phyloP scores from a whole-genome alignment of 2,113 vertebrate genomes.

The Burhinus bistriatus region DNA sequence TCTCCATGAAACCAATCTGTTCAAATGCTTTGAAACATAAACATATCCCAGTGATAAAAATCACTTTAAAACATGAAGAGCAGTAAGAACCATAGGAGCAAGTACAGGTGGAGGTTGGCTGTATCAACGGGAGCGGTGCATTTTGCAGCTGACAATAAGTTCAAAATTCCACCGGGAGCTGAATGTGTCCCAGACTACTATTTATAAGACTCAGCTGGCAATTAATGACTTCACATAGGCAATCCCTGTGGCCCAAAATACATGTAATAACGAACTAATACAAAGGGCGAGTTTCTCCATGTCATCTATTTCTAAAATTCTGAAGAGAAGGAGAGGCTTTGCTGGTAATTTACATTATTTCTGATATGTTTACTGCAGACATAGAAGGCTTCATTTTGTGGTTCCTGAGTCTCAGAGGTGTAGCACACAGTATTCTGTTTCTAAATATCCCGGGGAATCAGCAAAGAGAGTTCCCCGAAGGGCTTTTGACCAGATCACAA shows the following conservation, averaged over 20 bases:
- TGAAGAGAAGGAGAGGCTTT: not conserved
- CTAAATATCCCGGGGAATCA: not conserved
- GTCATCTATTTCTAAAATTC: not conserved
- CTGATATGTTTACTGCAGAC: not conserved
- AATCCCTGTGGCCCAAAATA: not conserved
- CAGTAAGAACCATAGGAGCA: not conserved
- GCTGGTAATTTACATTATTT: not conserved
- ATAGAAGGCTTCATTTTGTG: not conserved
- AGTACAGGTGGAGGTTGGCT: not conserved
- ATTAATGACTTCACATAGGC: not conserved
- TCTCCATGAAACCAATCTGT: conserved; percentile 16
- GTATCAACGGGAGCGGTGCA: rapidly evolving
- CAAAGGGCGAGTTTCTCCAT: not conserved
- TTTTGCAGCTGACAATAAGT: not conserved
- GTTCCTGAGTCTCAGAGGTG: not conserved
- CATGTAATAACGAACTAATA: not conserved
- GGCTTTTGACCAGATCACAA: not conserved
- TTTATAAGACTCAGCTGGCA: not conserved
- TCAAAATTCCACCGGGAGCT: not conserved
- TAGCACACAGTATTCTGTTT: not conserved
- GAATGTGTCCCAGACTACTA: not conserved
- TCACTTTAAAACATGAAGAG: not conserved
- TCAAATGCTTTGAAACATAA: conserved; percentile 6
- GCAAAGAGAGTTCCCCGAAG: not conserved
- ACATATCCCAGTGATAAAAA: not conserved